Evolutionary conservation across 2,113 vertebrate genomes (phyloP), one percentile per base, ranked within the genome.

Genomic region (Zosterops pallidus): DNA sequence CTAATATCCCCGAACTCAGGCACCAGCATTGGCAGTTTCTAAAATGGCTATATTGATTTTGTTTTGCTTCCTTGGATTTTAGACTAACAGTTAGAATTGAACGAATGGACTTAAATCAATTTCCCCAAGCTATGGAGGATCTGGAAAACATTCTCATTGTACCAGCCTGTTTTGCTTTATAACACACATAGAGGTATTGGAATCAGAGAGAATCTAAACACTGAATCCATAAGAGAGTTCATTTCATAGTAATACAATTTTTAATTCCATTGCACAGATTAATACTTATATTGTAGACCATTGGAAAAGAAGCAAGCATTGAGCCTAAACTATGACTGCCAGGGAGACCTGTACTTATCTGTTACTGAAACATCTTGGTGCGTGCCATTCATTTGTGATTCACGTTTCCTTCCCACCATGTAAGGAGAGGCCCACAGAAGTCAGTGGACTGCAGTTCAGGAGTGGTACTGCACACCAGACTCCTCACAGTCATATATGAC

Each of bases 31-130:
- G 50, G 71, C 68, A 89, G 44, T 16, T 82, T 95, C 65, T 95
- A 64, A 89, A 86, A 91, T 59, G 39, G 5, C 14, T 60, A 2
- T 87, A 96, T 94, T 82, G 90, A 92, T 92, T 96, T 92, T 63
- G 21, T 70, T 96, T 92, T 84, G 35, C 39, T 86, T 91, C 52
- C 62, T 60, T 84, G 81, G 74, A 87, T 84, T 94, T 84, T 62
- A 92, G 52, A 78, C 47, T 91, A 89, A 75, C 55, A 70, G 47
- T 84, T 89, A 82, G 39, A 82, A 78, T 50, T 84, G 39, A 91
- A 71, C 47, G 39, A 94, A 87, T 2, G 1, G 35, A 55, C 35
- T 94, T 82, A 64, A 94, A 92, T 91, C 52, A 92, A 92, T 92
- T 91, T 86, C 50, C 31, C 14, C 67, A 89, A 89, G 31, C n/a